phyloP scores from a whole-genome alignment of 2,113 vertebrate species.

The Corythaixoides concolor region DNA sequence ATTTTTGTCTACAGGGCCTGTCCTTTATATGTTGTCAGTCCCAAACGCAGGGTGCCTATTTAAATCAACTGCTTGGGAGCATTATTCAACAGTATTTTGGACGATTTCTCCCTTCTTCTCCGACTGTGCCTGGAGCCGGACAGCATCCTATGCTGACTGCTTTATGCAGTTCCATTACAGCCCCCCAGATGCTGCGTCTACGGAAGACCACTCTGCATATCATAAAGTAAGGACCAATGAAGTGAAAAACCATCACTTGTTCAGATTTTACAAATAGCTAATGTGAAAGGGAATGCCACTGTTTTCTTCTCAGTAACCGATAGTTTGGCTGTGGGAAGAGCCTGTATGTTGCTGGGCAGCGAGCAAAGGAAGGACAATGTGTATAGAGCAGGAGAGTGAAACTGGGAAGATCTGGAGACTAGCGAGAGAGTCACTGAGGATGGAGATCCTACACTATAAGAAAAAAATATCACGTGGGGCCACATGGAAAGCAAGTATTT shows the following conservation, averaged over 20 bases:
- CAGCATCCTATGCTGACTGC: slow-evolving; percentile 90
- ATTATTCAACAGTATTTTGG: slow-evolving; percentile 87
- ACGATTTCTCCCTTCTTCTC: slow-evolving; percentile 87
- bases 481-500: neutral
- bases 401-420: neutral
- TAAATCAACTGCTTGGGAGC: slow-evolving; percentile 88
- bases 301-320: neutral
- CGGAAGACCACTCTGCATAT: slow-evolving; percentile 67
- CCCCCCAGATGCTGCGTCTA: slow-evolving; percentile 55
- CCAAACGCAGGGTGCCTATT: slow-evolving; percentile 82
- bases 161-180: slow-evolving; percentile 74
- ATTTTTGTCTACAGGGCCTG: slow-evolving; percentile 80
- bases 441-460: neutral
- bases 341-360: neutral
- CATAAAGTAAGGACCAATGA: slow-evolving; percentile 64
- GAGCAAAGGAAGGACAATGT: neutral
- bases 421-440: neutral
- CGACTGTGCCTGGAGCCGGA: slow-evolving; percentile 49
- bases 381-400: neutral
- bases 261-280: neutral
- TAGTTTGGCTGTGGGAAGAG: neutral
- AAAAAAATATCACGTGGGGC: neutral
- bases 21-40: slow-evolving; percentile 83
- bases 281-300: neutral
- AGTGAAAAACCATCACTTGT: neutral